Conservation (phyloP, 2,888 invertebrate genomes). For the Drosophila mimica region DNA sequence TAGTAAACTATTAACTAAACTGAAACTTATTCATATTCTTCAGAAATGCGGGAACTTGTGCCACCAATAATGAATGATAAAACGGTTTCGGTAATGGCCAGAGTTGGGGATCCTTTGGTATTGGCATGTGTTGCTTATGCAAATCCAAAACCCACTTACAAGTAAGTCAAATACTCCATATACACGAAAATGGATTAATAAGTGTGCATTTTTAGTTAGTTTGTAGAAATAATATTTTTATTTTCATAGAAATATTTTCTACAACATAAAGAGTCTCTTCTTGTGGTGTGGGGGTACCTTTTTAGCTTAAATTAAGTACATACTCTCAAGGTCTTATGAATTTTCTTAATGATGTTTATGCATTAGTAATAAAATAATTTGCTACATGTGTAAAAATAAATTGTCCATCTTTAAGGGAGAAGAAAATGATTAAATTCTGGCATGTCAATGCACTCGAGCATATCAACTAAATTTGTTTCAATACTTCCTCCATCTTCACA, state of each 20-base stretch:
- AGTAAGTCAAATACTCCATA: constrained; percentile 83
- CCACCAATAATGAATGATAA: constrained; percentile 87
- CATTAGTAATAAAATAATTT: not conserved
- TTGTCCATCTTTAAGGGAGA: constrained; percentile 25
- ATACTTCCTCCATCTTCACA: constrained; percentile 40
- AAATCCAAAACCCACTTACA: constrained; percentile 87
- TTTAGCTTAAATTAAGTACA: not conserved
- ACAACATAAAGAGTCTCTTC: not conserved
- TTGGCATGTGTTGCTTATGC: constrained; percentile 88
- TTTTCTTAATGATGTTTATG: not conserved
- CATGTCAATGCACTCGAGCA: constrained; percentile 56
- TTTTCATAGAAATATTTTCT: not conserved
- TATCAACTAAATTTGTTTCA: constrained; percentile 62
- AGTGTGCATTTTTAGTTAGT: not conserved
- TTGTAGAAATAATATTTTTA: not conserved
- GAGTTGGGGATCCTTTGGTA: constrained; percentile 86
- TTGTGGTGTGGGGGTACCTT: not conserved
- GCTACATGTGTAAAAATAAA: constrained; percentile 7
- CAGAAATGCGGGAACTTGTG: constrained; percentile 86
- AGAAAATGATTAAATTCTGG: constrained; percentile 44
- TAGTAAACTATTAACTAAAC: not conserved
- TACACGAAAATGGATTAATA: not conserved
- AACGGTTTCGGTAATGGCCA: constrained; percentile 85
- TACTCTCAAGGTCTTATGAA: not conserved
- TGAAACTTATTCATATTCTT: not conserved